Evolutionary conservation across 2,888 invertebrate genomes (phyloP).

Genomic region (Trissonchulus latispiculum): DNA sequence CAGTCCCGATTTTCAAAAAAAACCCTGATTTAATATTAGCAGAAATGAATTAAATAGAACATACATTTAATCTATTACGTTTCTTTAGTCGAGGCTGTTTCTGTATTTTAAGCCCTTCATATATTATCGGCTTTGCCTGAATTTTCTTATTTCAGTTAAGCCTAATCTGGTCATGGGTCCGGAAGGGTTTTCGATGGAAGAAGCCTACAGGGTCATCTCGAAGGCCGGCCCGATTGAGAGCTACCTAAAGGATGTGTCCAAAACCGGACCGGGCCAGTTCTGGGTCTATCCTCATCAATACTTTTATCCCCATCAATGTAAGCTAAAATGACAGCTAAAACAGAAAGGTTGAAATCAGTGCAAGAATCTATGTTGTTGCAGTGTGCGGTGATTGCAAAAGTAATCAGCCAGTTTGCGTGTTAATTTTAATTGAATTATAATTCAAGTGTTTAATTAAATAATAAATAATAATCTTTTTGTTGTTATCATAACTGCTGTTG

Average conservation of each 20-base stretch:
- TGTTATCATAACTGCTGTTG: not conserved
- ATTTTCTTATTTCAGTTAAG: constrained; percentile 34
- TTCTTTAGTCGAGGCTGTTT: too few relatives aligned
- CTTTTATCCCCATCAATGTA: constrained; percentile 44
- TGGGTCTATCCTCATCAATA: constrained; percentile 46
- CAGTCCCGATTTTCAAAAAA: too few relatives aligned
- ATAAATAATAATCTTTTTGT: not conserved
- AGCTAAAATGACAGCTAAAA: too few relatives aligned
- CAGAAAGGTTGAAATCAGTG: too few relatives aligned
- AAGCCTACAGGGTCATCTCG: constrained; percentile 40
- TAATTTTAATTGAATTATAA: not conserved
- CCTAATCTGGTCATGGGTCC: constrained; percentile 33
- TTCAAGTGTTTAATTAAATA: too few relatives aligned
- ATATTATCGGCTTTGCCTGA: too few relatives aligned
- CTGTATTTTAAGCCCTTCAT: too few relatives aligned
- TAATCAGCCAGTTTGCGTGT: not conserved
- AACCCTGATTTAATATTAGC: too few relatives aligned
- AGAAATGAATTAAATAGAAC: too few relatives aligned
- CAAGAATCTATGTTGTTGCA: too few relatives aligned
- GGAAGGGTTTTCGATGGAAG: constrained; percentile 44
- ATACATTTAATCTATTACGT: too few relatives aligned
- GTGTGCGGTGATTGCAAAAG: too few relatives aligned
- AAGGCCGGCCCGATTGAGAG: constrained; percentile 44
- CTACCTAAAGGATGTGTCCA: constrained; percentile 42
- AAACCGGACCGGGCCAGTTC: constrained; percentile 39